Conservation (phyloP, 37 sponge, comb jelly and placozoan species). For the Lycopodina hypogea region DNA sequence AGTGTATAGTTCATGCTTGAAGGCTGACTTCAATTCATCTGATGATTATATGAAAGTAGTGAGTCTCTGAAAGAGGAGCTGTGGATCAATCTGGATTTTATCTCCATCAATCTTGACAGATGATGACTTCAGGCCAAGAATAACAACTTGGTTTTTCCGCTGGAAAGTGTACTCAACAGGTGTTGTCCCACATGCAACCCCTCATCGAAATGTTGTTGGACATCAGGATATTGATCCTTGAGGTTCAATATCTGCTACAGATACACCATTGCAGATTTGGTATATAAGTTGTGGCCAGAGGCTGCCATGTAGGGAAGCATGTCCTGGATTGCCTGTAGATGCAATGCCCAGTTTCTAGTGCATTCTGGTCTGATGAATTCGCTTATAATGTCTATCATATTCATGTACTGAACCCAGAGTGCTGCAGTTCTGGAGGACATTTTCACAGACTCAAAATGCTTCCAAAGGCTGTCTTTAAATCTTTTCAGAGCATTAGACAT, state of each 20-base stretch:
- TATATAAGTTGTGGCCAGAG: constrained; percentile 32
- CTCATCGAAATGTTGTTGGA: constrained; percentile 26
- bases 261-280: constrained; percentile 34
- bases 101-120: constrained; percentile 32
- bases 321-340: constrained; percentile 30
- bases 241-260: constrained; percentile 20
- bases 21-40: constrained; percentile 39
- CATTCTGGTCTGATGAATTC: constrained; percentile 23
- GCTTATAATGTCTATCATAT: constrained; percentile 37
- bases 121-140: constrained; percentile 8
- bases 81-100: constrained; percentile 34
- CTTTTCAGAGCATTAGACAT: neutral
- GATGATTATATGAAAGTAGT: constrained; percentile 17
- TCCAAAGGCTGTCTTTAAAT: neutral
- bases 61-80: constrained; percentile 53
- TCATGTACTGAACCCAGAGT: constrained; percentile 36
- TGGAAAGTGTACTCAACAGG: constrained; percentile 39
- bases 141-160: constrained; percentile 35
- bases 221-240: constrained; percentile 18
- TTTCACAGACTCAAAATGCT: neutral
- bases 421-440: constrained; percentile 23
- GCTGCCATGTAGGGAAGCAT: constrained; percentile 41
- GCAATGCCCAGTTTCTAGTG: constrained; percentile 43
- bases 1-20: constrained; percentile 25
- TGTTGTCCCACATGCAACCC: constrained; percentile 37